Base-by-base conservation (phyloP, 1,140 invertebrate genomes). In the Mya arenaria region DNA sequence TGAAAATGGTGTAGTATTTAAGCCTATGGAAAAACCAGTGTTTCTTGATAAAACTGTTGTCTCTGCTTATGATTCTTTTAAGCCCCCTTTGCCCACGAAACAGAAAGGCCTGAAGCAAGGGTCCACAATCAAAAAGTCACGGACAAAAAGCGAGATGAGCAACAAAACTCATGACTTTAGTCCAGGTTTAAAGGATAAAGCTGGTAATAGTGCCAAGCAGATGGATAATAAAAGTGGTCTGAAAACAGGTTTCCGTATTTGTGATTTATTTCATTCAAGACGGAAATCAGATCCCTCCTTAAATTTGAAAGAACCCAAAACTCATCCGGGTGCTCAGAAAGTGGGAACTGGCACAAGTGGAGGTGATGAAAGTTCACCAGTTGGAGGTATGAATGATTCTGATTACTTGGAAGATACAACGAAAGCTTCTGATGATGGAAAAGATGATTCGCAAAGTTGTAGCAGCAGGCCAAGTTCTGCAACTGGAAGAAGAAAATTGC, bases 1-100 rank as follows among this genome's bases (percentile, higher is more conserved):
- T 37, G 34, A n/a, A 37, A 65, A 13, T 10, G 23, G 34, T 68
- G 65, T 25, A 1, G 65, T 30, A 68, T 8, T 23, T 36, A 72
- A 30, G 25, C 28, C 10, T 19, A 19, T 19, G 23, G 0, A 1
- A 10, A 13, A 41, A 32, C 25, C 13, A 15, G 17, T 36, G 15
- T 68, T 44, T 36, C 56, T 72, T 56, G 69, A 72, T 56, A 72
- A 56, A 25, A 72, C 69, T 1, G 69, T 72, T 13, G 69, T 72
- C 17, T 72, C 69, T 72, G 69, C 48, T 10, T 72, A 72, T 19
- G 58, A 32, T 23, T n/a, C 48, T 1, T 1, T 55, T 4, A 72
- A 72, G 28, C 69, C 69, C 30, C 69, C 69, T 1, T 36, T 72
- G 0, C 69, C 69, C 23, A 30, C 30, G 1, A 6, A 56, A 6